Evolutionary conservation across 2,888 invertebrate genomes (phyloP).

Genomic region (Biston stratarius): DNA sequence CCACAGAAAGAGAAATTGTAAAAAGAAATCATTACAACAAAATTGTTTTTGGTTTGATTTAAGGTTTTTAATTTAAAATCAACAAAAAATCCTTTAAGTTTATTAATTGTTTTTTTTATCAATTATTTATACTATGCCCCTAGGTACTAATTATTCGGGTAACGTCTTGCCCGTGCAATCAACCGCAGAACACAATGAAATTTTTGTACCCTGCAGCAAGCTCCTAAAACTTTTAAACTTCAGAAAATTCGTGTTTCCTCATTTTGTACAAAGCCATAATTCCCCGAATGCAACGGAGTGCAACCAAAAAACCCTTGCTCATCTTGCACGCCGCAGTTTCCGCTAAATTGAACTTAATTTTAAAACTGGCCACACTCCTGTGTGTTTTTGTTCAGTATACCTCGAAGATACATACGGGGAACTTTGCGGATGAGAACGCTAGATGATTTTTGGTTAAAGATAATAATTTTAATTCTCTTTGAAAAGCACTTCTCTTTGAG

Average conservation of each 20-base stretch:
- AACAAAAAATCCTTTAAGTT: too few species aligned
- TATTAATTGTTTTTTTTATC: too few species aligned
- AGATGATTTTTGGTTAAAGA: too few species aligned
- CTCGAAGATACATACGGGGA: slow-evolving; percentile 51
- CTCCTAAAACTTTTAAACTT: neutral
- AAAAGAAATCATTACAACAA: too few species aligned
- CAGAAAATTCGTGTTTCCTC: slow-evolving; percentile 24
- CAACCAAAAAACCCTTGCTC: slow-evolving; percentile 54
- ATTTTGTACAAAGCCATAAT: slow-evolving; percentile 39
- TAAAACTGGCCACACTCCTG: slow-evolving; percentile 70
- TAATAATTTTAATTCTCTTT: too few species aligned
- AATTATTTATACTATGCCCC: too few species aligned
- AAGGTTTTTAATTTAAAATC: too few species aligned
- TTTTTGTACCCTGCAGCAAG: neutral
- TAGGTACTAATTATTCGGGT: too few species aligned
- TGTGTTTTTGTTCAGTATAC: slow-evolving; percentile 69
- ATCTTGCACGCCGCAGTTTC: slow-evolving; percentile 64
- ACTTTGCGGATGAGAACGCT: slow-evolving; percentile 26
- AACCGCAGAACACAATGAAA: neutral
- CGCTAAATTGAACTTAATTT: slow-evolving; percentile 75
- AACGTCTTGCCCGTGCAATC: too few species aligned
- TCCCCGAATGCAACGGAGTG: slow-evolving; percentile 39
- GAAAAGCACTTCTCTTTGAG: too few species aligned
- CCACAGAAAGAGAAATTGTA: too few species aligned
- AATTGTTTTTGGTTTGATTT: too few species aligned